Evolutionary conservation across 37 sponge, comb jelly and placozoan genomes (phyloP).

Genomic region (Oopsacas minuta): DNA sequence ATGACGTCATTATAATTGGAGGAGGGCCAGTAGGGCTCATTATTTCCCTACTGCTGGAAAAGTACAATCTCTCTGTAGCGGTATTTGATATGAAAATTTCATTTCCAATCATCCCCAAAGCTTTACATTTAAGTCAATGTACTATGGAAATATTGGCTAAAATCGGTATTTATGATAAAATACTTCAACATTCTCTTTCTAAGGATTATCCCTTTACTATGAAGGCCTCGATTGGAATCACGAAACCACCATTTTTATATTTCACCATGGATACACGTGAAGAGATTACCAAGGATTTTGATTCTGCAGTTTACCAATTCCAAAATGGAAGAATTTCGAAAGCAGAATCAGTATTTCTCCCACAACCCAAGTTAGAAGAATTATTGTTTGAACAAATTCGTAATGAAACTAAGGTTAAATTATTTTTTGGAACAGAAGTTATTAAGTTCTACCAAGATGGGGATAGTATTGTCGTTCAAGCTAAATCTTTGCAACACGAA

Average conservation of each 20-base stretch:
- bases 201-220: background rate
- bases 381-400: conserved; percentile 31
- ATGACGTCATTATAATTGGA: background rate
- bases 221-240: background rate
- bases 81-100: background rate
- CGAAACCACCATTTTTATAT: background rate
- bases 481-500: background rate
- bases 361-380: conserved; percentile 45
- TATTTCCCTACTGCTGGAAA: background rate
- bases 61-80: background rate
- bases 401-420: background rate
- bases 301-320: no score
- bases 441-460: background rate
- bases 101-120: conserved; percentile 24
- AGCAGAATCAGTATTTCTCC: conserved; percentile 12
- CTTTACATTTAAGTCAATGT: conserved; percentile 26
- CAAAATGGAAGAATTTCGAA: background rate
- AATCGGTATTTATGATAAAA: conserved; percentile 30
- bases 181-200: background rate
- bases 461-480: background rate
- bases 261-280: background rate
- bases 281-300: background rate
- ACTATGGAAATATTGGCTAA: conserved; percentile 59
- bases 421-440: background rate
- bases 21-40: background rate